Percentiles rank a stretch among this genome's conserved stretches.
Conservation (phyloP, 2,797 vertebrate species). For the Limosa lapponica region DNA sequence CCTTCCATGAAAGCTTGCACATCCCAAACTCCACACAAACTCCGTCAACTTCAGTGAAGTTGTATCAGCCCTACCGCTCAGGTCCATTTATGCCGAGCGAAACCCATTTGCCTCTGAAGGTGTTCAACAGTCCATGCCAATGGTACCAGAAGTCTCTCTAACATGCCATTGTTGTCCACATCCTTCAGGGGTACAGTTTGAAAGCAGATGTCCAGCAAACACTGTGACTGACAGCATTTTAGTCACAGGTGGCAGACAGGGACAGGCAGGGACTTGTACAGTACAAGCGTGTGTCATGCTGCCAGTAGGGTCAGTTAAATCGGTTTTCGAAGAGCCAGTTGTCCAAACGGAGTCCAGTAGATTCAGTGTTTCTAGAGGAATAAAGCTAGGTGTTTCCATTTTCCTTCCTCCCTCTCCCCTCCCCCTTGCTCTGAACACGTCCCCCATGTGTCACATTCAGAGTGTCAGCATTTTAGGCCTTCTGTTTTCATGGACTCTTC, state of each 20-base stretch:
- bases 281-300: neutral
- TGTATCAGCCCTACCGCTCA: neutral
- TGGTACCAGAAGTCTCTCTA: neutral
- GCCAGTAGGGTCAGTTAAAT: slow-evolving; percentile 1
- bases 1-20: slow-evolving; percentile 7
- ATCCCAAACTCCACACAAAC: neutral
- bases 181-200: slow-evolving; percentile 20
- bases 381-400: slow-evolving; percentile 28
- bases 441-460: slow-evolving; percentile 64
- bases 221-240: neutral
- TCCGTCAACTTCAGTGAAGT: neutral
- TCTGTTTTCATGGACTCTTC: slow-evolving; percentile 74
- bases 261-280: neutral
- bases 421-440: slow-evolving; percentile 10
- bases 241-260: neutral
- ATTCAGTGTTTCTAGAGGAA: slow-evolving; percentile 52
- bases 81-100: neutral
- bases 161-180: neutral
- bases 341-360: slow-evolving; percentile 28
- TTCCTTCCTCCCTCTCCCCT: slow-evolving; percentile 23
- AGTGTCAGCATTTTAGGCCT: slow-evolving; percentile 58
- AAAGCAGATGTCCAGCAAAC: slow-evolving; percentile 15
- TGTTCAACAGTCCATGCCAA: neutral
- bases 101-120: neutral
- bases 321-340: slow-evolving; percentile 20